Base-by-base conservation (phyloP, 1,140 invertebrate genomes). In the Micrasema minimum region DNA sequence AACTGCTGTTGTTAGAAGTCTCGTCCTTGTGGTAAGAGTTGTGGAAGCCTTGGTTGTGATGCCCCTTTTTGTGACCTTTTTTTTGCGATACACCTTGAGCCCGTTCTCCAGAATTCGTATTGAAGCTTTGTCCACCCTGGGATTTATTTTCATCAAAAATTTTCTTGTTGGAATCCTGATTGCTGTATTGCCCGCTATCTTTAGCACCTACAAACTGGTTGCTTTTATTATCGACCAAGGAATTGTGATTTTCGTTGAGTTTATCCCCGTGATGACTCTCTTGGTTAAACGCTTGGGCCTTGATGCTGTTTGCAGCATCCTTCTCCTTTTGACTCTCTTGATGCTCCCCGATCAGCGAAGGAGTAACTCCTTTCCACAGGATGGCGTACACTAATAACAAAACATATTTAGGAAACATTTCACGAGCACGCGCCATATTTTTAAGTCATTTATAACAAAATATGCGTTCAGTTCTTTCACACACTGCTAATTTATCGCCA, bases 21-120 rank as follows among this genome's bases (percentile, higher is more conserved):
- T 90, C 88, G 69, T 90, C 88, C 76, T 89, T 90, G 75, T 89
- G 88, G 75, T 89, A 90, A 11, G 85, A 86, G 75, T 90, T 89
- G 68, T 84, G 85, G 74, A 88, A 90, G 38, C 89, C 89, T 75
- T 86, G 84, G 61, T 87, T 87, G 66, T 88, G 88, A 74, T 89
- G 88, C 0, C 88, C 88, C 76, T 89, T 90, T 70, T 87, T 88
- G 69, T 89, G 85, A 0, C 82, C 85, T 48, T 82, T 80, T 72
- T 87, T 86, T 38, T 78, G 84, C 45, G 81, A 82, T 31, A 79
- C 79, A 1, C 85, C 80, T 18, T 80, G 75, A 31, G 74, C 81
- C 48, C 81, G 80, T 75, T 84, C 83, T 4, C 76, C 77, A 76
- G 83, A 82, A 72, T 84, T 82, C 67, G 82, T 78, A 64, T 83